These are phyloP conservation scores for Papilio aristodemus DNA, from an alignment of 1,140 invertebrate species.

Conservation along the genomic window DNA sequence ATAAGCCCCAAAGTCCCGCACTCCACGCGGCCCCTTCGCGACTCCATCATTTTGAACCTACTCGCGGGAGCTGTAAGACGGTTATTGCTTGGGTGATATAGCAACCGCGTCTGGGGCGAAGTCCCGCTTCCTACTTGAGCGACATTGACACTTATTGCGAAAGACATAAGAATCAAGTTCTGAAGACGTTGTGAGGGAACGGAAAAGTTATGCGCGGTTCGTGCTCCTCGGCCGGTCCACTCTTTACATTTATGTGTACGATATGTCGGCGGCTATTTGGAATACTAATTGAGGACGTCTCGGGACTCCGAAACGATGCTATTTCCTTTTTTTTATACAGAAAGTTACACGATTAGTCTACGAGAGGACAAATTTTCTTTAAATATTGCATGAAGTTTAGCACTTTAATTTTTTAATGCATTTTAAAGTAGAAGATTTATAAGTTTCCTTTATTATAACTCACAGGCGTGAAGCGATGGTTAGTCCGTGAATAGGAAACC, in stretches of 20 bases:
- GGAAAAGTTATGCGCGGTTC: conserved; percentile 75
- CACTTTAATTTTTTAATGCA: background rate
- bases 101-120: conserved; percentile 66
- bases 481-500: conserved; percentile 66
- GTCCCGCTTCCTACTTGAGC: conserved; percentile 49
- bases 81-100: conserved; percentile 77
- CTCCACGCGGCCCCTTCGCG: conserved; percentile 58
- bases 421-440: conserved; percentile 8
- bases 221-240: conserved; percentile 73
- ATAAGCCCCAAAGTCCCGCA: conserved; percentile 80
- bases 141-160: conserved; percentile 60
- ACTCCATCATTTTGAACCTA: conserved; percentile 79
- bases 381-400: conserved; percentile 23
- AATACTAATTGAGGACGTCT: conserved; percentile 77
- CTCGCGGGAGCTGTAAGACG: conserved; percentile 70
- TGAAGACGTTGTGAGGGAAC: conserved; percentile 43
- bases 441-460: conserved; percentile 8
- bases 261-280: conserved; percentile 78
- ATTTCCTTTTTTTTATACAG: conserved; percentile 47
- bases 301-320: conserved; percentile 59
- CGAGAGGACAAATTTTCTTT: conserved; percentile 23
- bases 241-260: conserved; percentile 79
- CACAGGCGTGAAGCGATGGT: conserved; percentile 26
- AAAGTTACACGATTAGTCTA: conserved; percentile 33
- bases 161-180: conserved; percentile 63